Base-by-base conservation (phyloP, 2,113 vertebrate species). In the Nanorana parkeri region DNA sequence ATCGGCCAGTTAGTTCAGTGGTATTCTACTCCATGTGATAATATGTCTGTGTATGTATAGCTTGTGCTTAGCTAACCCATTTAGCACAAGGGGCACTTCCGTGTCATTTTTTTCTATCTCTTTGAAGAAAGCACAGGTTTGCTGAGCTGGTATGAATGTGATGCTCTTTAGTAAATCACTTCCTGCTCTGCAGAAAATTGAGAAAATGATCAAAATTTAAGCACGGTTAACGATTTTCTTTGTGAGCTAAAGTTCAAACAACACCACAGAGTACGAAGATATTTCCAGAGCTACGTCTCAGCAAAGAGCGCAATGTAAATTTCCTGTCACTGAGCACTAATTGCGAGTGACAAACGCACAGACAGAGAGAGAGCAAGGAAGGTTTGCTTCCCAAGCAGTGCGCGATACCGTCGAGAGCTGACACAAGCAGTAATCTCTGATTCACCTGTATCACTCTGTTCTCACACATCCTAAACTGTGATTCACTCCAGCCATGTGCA, bases 361-460 rank as follows among this genome's bases (percentile, higher is more conserved):
- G 32, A 20, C 17, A 63, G 17, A 19, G 68, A 71, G 29, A 60
- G 26, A 60, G 26, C 24, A 36, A 41, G 32, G 29, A 55, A 68
- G 61, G 68, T 26, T 52, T 69, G 67, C 65, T 58, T 56, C 52
- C 20, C 8, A 16, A 60, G 56, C 17, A 63, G 17, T 11, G 36
- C 19, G 13, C 52, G 68, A 52, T 71, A 61, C 56, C 15, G 47
- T 13, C 21, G 41, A 81, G 26, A 66, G 58, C 68, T 65, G 36
- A 81, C 47, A 16, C 58, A 68, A 68, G 77, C 51, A 56, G 21
- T 24, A 64, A 66, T 63, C 51, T 74, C 71, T 74, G 61, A 82
- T 56, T 82, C 63, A 74, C 71, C 69, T 82, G 69, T n/a, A 55
- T 73, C 68, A 74, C 75, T 19, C 36, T 19, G 5, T 61, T 73